Evolutionary conservation across 1,140 invertebrate species (phyloP).

Genomic region (Chymomyza costata): DNA sequence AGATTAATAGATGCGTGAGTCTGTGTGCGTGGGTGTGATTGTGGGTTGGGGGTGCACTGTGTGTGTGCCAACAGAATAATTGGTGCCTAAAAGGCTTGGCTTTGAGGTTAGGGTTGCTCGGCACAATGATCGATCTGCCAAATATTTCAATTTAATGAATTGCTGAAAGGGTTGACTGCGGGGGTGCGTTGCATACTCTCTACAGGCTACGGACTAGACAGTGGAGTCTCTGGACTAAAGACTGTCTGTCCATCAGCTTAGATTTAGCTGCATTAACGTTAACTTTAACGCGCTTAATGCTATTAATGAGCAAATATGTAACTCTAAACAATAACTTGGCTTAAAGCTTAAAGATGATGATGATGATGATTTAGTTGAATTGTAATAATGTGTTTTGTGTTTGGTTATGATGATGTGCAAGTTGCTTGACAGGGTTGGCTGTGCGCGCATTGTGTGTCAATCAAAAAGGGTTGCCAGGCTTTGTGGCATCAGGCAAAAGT

Average conservation of each 20-base stretch:
- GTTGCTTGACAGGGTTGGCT: conserved; percentile 30
- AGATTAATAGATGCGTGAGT: conserved; percentile 59
- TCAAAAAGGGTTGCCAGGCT: conserved; percentile 63
- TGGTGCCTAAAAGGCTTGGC: conserved; percentile 69
- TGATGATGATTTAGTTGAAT: conserved; percentile 25
- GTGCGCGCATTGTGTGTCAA: conserved; percentile 43
- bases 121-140: conserved; percentile 63
- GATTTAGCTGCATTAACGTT: conserved; percentile 49
- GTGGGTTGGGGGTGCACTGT: conserved; percentile 27
- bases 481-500: conserved; percentile 17
- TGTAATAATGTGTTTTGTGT: too few species aligned
- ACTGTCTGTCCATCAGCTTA: conserved; percentile 9
- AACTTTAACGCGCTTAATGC: conserved; percentile 67
- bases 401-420: background rate
- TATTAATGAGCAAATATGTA: conserved; percentile 69
- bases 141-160: conserved; percentile 73
- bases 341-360: conserved; percentile 30
- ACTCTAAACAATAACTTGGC: too few species aligned
- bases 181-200: too few species aligned
- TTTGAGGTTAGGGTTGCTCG: conserved; percentile 4
- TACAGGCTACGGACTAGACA: conserved; percentile 29
- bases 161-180: conserved; percentile 55
- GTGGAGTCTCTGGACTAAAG: conserved; percentile 3
- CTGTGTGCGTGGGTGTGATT: background rate
- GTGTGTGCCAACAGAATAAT: conserved; percentile 45